Evolutionary conservation across 2,888 invertebrate species (phyloP).

Genomic region (Troglohyphantes excavatus): DNA sequence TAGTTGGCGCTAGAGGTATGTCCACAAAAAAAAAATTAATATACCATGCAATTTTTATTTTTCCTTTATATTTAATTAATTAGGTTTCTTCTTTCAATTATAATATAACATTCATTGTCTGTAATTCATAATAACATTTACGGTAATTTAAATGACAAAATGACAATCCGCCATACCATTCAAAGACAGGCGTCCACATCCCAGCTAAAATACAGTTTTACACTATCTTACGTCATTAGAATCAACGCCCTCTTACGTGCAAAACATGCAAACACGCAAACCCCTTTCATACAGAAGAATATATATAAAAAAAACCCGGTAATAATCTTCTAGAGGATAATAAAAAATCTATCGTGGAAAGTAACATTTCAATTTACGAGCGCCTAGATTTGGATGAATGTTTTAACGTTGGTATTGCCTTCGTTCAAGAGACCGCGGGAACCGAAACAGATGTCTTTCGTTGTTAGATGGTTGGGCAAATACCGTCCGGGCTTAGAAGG

Average conservation of each 20-base stretch:
- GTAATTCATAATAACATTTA: no score
- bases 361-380: constrained; percentile 77
- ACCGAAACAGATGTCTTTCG: constrained; percentile 14
- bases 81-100: no score
- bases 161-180: not conserved
- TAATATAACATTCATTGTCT: no score
- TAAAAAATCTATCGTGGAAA: constrained; percentile 28
- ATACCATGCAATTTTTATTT: no score
- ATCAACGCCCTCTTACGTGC: constrained; percentile 46
- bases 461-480: constrained; percentile 29
- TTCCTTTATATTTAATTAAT: no score
- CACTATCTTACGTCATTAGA: constrained; percentile 8
- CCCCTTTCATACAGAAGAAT: not conserved
- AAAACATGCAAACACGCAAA: constrained; percentile 70
- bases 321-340: constrained; percentile 7
- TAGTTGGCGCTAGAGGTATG: no score
- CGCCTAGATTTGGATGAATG: constrained; percentile 71
- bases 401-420: constrained; percentile 48
- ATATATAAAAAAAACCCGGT: not conserved
- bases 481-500: constrained; percentile 11
- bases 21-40: no score
- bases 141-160: not conserved
- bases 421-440: constrained; percentile 9
- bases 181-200: constrained; percentile 29
- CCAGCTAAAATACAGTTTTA: constrained; percentile 34